Percentiles rank a stretch among this genome's conserved stretches.
phyloP scores from a whole-genome alignment of 2,113 vertebrate species.

The Astatoreochromis straeleni region DNA sequence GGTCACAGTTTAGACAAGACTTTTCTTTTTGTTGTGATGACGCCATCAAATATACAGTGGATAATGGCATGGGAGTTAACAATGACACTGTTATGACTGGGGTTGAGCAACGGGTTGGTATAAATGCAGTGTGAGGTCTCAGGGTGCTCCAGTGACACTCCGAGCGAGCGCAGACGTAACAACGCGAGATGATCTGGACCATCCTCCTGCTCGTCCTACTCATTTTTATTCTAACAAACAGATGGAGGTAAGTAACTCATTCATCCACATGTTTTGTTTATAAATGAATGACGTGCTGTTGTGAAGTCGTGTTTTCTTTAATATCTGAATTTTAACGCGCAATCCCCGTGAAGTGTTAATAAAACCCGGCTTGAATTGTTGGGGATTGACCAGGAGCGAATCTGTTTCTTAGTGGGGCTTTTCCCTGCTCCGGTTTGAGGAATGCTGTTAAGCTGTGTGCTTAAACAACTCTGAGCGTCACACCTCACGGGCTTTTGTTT shows the following conservation, averaged over 20 bases:
- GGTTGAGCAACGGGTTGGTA: background rate
- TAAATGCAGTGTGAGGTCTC: background rate
- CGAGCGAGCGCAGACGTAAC: background rate
- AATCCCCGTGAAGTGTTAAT: background rate
- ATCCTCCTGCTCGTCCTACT: slow-evolving; percentile 55
- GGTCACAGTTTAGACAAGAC: background rate
- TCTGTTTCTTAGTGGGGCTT: background rate
- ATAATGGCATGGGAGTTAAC: background rate
- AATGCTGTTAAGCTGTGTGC: background rate
- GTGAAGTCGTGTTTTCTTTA: background rate
- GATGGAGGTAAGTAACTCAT: slow-evolving; percentile 55
- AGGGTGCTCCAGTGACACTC: background rate
- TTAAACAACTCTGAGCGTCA: background rate
- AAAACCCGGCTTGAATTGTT: background rate
- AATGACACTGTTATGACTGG: background rate
- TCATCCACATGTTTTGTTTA: background rate
- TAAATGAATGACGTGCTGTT: background rate
- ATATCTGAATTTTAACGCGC: background rate
- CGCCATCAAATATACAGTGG: background rate
- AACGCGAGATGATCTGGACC: slow-evolving; percentile 64
- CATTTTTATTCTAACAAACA: slow-evolving; percentile 47
- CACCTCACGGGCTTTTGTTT: background rate
- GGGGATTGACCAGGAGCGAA: background rate
- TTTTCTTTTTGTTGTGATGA: background rate
- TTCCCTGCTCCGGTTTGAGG: background rate